Evolutionary conservation across 2,113 vertebrate genomes (phyloP).

Genomic region (Piprites chloris): DNA sequence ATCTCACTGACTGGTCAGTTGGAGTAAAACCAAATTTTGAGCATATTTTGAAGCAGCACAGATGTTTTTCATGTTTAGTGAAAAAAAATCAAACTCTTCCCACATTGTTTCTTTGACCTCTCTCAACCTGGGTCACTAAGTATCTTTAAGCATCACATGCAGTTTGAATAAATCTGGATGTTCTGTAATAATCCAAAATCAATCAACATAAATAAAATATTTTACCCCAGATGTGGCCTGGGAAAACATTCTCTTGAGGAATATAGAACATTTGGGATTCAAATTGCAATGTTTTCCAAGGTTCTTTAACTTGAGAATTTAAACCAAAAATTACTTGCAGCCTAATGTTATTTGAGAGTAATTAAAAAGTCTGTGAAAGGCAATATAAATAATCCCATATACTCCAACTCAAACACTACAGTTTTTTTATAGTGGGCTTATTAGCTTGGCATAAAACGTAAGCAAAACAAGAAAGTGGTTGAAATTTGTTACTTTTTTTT

Average conservation of each 20-base stretch:
- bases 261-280: constrained; percentile 17
- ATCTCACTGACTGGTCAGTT: not conserved
- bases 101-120: constrained; percentile 18
- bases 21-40: constrained; percentile 17
- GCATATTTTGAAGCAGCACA: constrained; percentile 8
- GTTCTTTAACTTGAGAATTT: not conserved
- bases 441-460: not conserved
- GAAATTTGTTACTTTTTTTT: not conserved
- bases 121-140: constrained; percentile 12
- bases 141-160: constrained; percentile 19
- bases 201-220: constrained; percentile 65
- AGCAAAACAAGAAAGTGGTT: not conserved
- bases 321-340: not conserved
- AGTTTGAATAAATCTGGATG: constrained; percentile 39
- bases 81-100: constrained; percentile 5
- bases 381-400: not conserved
- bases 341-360: not conserved
- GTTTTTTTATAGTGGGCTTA: not conserved
- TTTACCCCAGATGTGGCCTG: constrained; percentile 46
- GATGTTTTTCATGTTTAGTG: constrained; percentile 47
- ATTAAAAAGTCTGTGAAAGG: not conserved
- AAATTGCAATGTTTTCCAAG: not conserved
- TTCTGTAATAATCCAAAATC: constrained; percentile 56
- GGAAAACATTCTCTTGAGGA: constrained; percentile 52
- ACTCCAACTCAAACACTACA: not conserved